Conservation (phyloP, 2,113 vertebrate genomes). For the Microcebus ravelobensis region DNA sequence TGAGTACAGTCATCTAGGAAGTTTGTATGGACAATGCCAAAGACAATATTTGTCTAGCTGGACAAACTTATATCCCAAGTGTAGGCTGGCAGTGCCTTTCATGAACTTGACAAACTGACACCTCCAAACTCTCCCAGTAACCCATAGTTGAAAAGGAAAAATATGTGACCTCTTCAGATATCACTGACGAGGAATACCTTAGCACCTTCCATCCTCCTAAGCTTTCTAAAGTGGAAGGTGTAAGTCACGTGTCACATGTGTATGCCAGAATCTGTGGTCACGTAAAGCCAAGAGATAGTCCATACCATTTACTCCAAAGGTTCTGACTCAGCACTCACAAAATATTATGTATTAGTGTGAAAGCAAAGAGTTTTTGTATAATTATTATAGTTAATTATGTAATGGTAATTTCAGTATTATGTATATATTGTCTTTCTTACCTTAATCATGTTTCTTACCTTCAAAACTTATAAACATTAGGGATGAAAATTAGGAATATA, state of each 20-base stretch:
- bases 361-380: not conserved
- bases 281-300: not conserved
- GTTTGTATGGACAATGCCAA: not conserved
- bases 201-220: not conserved
- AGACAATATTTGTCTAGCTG: too few species aligned
- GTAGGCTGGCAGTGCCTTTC: not conserved
- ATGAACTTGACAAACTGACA: not conserved
- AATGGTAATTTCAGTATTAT: not conserved
- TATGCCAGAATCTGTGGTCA: rapidly evolving
- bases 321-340: not conserved
- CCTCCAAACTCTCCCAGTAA: not conserved
- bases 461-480: not conserved
- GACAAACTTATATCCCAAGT: rapidly evolving
- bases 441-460: not conserved
- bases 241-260: rapidly evolving
- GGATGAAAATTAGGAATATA: not conserved
- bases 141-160: not conserved
- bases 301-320: rapidly evolving
- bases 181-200: not conserved
- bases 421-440: not conserved
- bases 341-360: not conserved
- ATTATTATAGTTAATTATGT: not conserved
- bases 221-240: not conserved
- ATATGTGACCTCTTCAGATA: rapidly evolving
- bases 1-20: not conserved